Evolutionary conservation across 2,797 vertebrate species (phyloP).

Genomic region (Thunnus albacares): DNA sequence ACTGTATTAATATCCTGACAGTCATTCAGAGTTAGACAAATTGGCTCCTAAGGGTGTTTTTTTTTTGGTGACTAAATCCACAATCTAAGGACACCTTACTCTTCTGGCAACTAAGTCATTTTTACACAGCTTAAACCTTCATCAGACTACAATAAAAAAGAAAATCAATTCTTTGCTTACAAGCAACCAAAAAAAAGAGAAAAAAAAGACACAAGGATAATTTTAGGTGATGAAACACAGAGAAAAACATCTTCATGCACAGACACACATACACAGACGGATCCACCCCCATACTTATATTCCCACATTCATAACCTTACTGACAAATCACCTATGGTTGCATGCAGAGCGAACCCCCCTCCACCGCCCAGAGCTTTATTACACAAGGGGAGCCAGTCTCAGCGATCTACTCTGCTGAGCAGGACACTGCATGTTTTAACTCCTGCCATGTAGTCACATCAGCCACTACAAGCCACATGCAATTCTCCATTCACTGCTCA

Average conservation of each 20-base stretch:
- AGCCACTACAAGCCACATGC: constrained; percentile 55
- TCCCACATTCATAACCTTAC: constrained; percentile 51
- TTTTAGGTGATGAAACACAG: constrained; percentile 67
- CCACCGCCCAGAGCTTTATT: constrained; percentile 65
- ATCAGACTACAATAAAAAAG: constrained; percentile 45
- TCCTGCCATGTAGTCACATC: constrained; percentile 53
- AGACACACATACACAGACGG: constrained; percentile 31
- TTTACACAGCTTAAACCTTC: constrained; percentile 23
- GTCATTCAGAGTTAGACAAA: constrained; percentile 19
- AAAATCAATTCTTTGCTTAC: constrained; percentile 55
- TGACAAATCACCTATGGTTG: constrained; percentile 77
- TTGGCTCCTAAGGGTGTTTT: neutral
- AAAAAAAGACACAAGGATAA: constrained; percentile 39
- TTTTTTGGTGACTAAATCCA: neutral
- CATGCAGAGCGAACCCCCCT: constrained; percentile 43
- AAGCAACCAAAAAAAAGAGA: constrained; percentile 22
- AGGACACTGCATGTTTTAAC: constrained; percentile 55
- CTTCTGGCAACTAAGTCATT: constrained; percentile 22
- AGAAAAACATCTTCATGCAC: constrained; percentile 52
- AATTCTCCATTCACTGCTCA: constrained; percentile 63
- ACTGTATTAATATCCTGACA: constrained; percentile 8
- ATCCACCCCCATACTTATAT: constrained; percentile 61
- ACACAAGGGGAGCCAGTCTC: constrained; percentile 50
- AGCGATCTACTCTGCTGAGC: constrained; percentile 51
- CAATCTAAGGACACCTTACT: constrained; percentile 8